A percentile compares a stretch with the other conserved stretches of the same genome.
Evolutionary conservation across 2,113 vertebrate genomes (phyloP).

Genomic region (Dolichotis patagonum): DNA sequence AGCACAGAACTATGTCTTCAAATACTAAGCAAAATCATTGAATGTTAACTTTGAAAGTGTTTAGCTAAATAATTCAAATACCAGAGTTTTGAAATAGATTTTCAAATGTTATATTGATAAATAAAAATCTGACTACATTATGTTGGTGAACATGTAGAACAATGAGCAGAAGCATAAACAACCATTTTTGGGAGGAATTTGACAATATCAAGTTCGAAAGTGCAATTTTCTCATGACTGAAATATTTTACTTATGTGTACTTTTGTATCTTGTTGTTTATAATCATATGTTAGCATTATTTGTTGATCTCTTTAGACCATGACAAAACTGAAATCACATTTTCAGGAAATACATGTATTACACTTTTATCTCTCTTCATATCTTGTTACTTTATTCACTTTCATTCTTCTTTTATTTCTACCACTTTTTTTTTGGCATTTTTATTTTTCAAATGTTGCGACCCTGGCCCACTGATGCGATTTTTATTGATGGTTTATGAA

Average conservation of each 20-base stretch:
- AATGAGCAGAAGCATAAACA: not conserved
- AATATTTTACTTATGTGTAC: not conserved
- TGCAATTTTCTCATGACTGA: not conserved
- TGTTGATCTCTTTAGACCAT: conserved; percentile 39
- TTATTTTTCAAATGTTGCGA: not conserved
- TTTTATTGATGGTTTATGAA: conserved; percentile 34
- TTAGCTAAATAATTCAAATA: conserved; percentile 5
- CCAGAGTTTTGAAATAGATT: conserved; percentile 24
- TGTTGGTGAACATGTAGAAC: not conserved
- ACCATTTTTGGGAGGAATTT: not conserved
- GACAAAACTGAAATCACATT: not conserved
- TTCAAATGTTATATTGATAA: not conserved
- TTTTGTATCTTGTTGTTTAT: not conserved
- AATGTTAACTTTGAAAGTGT: conserved; percentile 9
- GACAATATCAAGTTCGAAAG: not conserved
- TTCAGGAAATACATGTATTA: conserved; percentile 4
- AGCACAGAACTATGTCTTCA: not conserved
- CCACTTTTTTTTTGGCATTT: not conserved
- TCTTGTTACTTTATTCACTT: not conserved
- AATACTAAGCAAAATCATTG: not conserved
- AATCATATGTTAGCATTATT: not conserved
- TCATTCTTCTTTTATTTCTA: not conserved
- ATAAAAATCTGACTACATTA: not conserved
- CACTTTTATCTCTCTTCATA: not conserved
- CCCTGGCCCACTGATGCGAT: not conserved